Evolutionary conservation across 30 jellyfish, hydroid and myxozoan genomes (phyloP).

Genomic region (Aurelia aurita): DNA sequence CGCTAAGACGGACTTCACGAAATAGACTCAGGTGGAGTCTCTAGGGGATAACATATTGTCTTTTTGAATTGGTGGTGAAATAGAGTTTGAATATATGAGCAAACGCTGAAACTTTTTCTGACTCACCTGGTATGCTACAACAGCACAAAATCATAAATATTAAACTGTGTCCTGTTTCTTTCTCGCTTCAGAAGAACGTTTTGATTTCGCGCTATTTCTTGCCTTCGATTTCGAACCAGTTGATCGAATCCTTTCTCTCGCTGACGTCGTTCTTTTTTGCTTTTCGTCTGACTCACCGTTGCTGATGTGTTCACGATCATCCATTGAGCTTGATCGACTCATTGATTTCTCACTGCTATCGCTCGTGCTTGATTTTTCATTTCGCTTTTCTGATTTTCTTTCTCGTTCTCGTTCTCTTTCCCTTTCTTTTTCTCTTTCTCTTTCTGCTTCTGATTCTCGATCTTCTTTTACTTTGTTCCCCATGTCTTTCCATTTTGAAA

Average conservation of each 20-base stretch:
- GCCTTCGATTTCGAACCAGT: conserved; percentile 24
- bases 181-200: conserved; percentile 37
- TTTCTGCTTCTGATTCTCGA: conserved; percentile 36
- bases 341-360: conserved; percentile 40
- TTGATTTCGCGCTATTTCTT: conserved; percentile 20
- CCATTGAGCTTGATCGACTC: conserved; percentile 54
- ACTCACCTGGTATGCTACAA: neutral
- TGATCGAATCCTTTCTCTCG: conserved; percentile 34
- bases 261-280: conserved; percentile 33
- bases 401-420: conserved; percentile 7
- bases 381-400: neutral
- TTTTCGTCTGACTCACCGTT: conserved; percentile 38
- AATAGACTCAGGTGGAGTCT: too few relatives aligned
- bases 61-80: too few relatives aligned
- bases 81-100: too few relatives aligned
- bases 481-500: conserved; percentile 80
- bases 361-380: conserved; percentile 12
- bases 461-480: conserved; percentile 76
- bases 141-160: neutral
- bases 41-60: too few relatives aligned
- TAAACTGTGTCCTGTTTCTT: conserved; percentile 1
- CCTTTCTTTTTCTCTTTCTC: neutral
- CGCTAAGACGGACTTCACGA: too few relatives aligned
- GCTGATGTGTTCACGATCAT: conserved; percentile 49
- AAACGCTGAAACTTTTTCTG: too few relatives aligned